Evolutionary conservation across 2,888 invertebrate genomes (phyloP).

Genomic region (Hirtodrosophila duncani): DNA sequence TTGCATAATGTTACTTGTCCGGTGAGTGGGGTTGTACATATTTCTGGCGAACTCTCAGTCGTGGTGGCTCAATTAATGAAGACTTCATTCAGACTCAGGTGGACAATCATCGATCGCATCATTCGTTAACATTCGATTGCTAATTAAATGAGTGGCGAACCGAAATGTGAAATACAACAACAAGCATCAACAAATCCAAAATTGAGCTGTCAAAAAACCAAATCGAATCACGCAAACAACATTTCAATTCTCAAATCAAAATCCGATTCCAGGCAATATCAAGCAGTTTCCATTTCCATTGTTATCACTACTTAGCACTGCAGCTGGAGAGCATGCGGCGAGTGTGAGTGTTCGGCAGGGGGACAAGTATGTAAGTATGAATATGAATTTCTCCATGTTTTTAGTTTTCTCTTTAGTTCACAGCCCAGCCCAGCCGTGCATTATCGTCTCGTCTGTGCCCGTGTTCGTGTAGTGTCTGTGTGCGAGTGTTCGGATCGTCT

Average conservation of each 20-base stretch:
- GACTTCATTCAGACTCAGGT: no score
- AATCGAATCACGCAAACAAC: conserved; percentile 1
- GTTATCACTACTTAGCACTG: conserved; percentile 38
- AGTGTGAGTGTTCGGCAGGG: conserved; percentile 3
- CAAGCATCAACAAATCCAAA: conserved; percentile 5
- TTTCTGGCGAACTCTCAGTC: conserved; percentile 8
- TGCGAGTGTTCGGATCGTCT: no score
- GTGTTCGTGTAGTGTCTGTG: no score
- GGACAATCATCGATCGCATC: background rate
- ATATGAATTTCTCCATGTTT: no score
- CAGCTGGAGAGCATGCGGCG: background rate
- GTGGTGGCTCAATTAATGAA: conserved; percentile 20
- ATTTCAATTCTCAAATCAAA: conserved; percentile 26
- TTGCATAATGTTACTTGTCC: no score
- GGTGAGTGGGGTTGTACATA: no score
- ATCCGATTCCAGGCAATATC: conserved; percentile 1
- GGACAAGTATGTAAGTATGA: no score
- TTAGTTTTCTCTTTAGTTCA: no score
- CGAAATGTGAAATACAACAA: conserved; percentile 14
- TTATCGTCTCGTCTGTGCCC: conserved; percentile 24
- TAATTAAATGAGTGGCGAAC: conserved; percentile 55
- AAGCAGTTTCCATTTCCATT: conserved; percentile 38
- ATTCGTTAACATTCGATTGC: conserved; percentile 40
- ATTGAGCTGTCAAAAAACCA: conserved; percentile 14
- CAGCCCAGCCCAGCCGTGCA: no score